Evolutionary conservation across 2,888 invertebrate species (phyloP).

Genomic region (Leucophenga montana): DNA sequence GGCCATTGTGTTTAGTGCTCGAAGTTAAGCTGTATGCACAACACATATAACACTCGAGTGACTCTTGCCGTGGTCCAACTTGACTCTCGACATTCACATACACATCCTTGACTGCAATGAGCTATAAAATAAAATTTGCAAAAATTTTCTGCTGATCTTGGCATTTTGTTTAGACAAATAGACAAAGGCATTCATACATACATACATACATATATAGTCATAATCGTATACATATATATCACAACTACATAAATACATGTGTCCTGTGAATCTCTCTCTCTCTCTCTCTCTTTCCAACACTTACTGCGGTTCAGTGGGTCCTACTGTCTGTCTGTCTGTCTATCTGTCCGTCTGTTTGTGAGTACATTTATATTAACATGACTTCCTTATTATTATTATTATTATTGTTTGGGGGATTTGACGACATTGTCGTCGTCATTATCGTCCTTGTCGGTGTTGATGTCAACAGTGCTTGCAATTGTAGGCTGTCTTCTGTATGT

Average conservation of each 20-base stretch:
- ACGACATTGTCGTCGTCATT: background rate
- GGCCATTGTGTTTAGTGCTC: too few relatives aligned
- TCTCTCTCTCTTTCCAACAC: background rate
- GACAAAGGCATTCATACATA: background rate
- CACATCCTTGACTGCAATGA: too few relatives aligned
- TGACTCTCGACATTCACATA: too few relatives aligned
- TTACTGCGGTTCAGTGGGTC: background rate
- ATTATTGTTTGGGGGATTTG: conserved; percentile 25
- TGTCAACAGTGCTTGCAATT: conserved; percentile 3
- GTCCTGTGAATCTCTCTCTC: background rate
- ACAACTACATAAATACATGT: too few relatives aligned
- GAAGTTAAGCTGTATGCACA: too few relatives aligned
- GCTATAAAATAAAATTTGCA: conserved; percentile 57
- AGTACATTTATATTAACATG: conserved; percentile 52
- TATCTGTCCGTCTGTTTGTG: background rate
- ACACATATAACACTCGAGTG: too few relatives aligned
- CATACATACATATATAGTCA: conserved; percentile 29
- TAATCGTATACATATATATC: background rate
- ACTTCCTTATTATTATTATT: conserved; percentile 51
- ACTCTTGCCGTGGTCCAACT: too few relatives aligned
- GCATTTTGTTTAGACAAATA: conserved; percentile 45
- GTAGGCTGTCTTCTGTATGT: too few relatives aligned
- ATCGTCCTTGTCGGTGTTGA: background rate
- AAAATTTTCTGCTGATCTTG: conserved; percentile 68
- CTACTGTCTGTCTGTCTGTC: too few relatives aligned